Percentiles rank a stretch among this genome's conserved stretches.
phyloP scores from a whole-genome alignment of 2,888 invertebrate species.

The Lapara coniferarum region DNA sequence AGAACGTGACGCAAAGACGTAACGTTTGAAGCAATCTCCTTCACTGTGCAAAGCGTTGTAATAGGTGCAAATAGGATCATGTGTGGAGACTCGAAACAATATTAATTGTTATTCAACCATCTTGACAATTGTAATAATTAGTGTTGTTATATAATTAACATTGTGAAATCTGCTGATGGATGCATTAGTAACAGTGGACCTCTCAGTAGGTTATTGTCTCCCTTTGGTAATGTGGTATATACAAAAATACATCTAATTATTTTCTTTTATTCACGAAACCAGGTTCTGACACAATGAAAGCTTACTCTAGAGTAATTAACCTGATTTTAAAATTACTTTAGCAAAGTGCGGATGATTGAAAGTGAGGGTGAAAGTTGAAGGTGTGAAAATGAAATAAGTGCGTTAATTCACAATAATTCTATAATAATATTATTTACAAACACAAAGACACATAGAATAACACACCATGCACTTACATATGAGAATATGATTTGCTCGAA shows the following conservation, averaged over 20 bases:
- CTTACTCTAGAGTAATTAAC: not conserved
- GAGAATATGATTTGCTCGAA: constrained; percentile 68
- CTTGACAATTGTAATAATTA: constrained; percentile 21
- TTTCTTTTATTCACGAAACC: not conserved
- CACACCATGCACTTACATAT: constrained; percentile 83
- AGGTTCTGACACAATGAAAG: constrained; percentile 2
- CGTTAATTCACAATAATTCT: constrained; percentile 78
- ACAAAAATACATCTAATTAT: constrained; percentile 31
- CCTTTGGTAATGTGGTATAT: constrained; percentile 43
- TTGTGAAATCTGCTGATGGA: constrained; percentile 20
- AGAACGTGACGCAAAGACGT: constrained; percentile 66
- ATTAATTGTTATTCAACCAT: constrained; percentile 22
- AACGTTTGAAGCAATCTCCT: constrained; percentile 74
- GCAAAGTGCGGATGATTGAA: constrained; percentile 50
- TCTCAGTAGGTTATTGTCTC: constrained; percentile 42
- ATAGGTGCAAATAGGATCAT: constrained; percentile 57
- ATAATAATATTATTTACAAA: constrained; percentile 81
- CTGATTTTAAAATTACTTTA: constrained; percentile 28
- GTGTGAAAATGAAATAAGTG: constrained; percentile 80
- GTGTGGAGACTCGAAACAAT: constrained; percentile 21
- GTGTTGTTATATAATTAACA: constrained; percentile 23
- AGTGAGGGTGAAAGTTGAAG: constrained; percentile 67
- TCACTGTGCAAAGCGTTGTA: constrained; percentile 78
- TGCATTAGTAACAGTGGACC: constrained; percentile 24
- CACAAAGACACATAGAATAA: constrained; percentile 71